These are phyloP conservation scores for Nycteola revayana DNA, from an alignment of 2,888 invertebrate species.

Conservation along the genomic window DNA sequence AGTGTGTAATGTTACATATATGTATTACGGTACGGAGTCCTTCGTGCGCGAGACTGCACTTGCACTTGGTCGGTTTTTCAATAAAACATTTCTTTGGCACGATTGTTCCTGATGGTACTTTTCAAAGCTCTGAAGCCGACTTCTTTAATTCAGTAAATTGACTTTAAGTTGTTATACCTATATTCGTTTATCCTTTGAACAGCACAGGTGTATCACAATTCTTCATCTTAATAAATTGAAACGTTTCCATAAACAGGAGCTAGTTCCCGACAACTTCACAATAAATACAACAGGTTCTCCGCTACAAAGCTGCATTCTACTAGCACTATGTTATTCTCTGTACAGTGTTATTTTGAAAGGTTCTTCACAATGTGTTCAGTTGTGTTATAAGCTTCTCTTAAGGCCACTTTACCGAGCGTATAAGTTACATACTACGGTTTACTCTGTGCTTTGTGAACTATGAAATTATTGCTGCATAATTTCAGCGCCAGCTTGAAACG, in stretches of 20 bases:
- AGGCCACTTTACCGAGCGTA: conserved; percentile 44
- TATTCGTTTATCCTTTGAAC: too few relatives aligned
- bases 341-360: conserved; percentile 36
- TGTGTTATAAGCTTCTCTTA: conserved; percentile 46
- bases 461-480: conserved; percentile 49
- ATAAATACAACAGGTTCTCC: conserved; percentile 19
- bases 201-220: too few relatives aligned
- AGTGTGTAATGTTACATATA: too few relatives aligned
- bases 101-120: too few relatives aligned
- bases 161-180: too few relatives aligned
- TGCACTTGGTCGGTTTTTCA: too few relatives aligned
- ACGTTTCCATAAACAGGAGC: neutral
- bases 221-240: too few relatives aligned
- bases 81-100: too few relatives aligned
- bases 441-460: conserved; percentile 46
- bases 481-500: conserved; percentile 34
- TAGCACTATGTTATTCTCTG: conserved; percentile 28
- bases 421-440: conserved; percentile 38
- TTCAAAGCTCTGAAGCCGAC: too few relatives aligned
- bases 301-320: conserved; percentile 23
- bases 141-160: too few relatives aligned
- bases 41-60: too few relatives aligned
- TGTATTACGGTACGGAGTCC: too few relatives aligned
- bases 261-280: conserved; percentile 7
- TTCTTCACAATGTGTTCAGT: conserved; percentile 39